Percentiles rank a stretch among this genome's conserved stretches.
These are phyloP conservation scores for Cistogaster globosa DNA, from an alignment of 2,888 invertebrate species.

Conservation along the genomic window DNA sequence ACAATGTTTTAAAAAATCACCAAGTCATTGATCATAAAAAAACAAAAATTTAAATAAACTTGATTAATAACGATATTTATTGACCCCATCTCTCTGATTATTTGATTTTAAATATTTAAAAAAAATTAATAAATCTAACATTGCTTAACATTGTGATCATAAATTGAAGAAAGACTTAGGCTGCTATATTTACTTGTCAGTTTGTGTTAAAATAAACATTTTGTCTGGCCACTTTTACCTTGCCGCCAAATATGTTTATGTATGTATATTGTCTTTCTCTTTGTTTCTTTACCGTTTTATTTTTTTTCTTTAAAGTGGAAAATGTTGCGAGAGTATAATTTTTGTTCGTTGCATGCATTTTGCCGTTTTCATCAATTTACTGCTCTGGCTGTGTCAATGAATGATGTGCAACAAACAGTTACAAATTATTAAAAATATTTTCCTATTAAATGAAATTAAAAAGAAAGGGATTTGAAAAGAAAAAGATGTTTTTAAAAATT, in stretches of 20 bases:
- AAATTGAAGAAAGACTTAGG: not conserved
- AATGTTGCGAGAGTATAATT: conserved; percentile 15
- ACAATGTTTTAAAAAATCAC: no score
- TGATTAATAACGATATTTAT: no score
- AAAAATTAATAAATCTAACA: conserved; percentile 6
- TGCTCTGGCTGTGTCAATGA: not conserved
- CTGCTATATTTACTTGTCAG: conserved; percentile 32
- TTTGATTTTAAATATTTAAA: not conserved
- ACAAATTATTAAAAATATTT: conserved; percentile 44
- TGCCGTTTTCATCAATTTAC: conserved; percentile 11
- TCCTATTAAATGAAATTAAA: conserved; percentile 11
- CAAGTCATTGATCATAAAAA: no score
- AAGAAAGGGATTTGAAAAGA: conserved; percentile 41
- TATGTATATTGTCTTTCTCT: conserved; percentile 42
- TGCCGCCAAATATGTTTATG: not conserved
- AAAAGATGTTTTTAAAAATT: not conserved
- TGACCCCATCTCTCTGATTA: no score
- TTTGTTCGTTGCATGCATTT: not conserved
- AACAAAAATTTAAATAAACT: no score
- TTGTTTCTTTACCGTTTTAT: not conserved
- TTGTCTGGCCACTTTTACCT: conserved; percentile 5
- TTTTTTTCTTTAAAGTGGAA: conserved; percentile 26
- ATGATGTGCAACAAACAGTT: conserved; percentile 18
- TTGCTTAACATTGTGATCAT: not conserved
- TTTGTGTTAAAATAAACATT: conserved; percentile 32